Conservation (phyloP, 1,140 invertebrate genomes). For the Drosophila melanica region DNA sequence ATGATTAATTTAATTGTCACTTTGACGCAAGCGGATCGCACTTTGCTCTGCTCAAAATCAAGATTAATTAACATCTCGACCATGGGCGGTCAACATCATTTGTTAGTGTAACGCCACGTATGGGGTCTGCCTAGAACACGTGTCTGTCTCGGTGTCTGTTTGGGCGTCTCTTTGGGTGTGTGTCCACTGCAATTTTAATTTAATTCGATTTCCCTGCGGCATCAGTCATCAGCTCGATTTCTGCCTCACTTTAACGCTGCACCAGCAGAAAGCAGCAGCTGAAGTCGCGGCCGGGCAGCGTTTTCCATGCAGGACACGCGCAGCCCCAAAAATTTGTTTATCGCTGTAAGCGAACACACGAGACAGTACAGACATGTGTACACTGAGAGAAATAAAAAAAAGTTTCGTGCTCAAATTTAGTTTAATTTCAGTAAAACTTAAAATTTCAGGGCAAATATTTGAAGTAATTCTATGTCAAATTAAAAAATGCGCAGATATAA, state of each 20-base stretch:
- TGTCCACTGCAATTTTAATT: slow-evolving; percentile 42
- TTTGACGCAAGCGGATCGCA: slow-evolving; percentile 62
- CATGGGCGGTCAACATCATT: slow-evolving; percentile 77
- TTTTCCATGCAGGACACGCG: slow-evolving; percentile 54
- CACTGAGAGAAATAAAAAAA: neutral
- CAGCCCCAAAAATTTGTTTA: slow-evolving; percentile 24
- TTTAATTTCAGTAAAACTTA: too few species aligned
- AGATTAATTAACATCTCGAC: slow-evolving; percentile 78
- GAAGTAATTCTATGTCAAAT: too few species aligned
- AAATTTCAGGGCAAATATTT: too few species aligned
- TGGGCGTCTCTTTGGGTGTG: slow-evolving; percentile 37
- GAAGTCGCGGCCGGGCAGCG: neutral
- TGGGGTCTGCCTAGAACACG: slow-evolving; percentile 3
- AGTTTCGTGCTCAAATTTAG: too few species aligned
- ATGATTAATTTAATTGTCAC: slow-evolving; percentile 83
- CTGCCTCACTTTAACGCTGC: slow-evolving; percentile 24
- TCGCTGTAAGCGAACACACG: slow-evolving; percentile 14
- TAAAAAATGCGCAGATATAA: too few species aligned
- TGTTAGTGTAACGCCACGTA: slow-evolving; percentile 46
- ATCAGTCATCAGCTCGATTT: slow-evolving; percentile 22
- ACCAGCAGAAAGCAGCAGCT: neutral
- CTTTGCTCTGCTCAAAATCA: slow-evolving; percentile 57
- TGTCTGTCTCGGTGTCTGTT: neutral
- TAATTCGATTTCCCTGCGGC: slow-evolving; percentile 63
- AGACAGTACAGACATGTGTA: neutral